Conservation (phyloP, 2,113 vertebrate genomes). For the Aegotheles bennettii region DNA sequence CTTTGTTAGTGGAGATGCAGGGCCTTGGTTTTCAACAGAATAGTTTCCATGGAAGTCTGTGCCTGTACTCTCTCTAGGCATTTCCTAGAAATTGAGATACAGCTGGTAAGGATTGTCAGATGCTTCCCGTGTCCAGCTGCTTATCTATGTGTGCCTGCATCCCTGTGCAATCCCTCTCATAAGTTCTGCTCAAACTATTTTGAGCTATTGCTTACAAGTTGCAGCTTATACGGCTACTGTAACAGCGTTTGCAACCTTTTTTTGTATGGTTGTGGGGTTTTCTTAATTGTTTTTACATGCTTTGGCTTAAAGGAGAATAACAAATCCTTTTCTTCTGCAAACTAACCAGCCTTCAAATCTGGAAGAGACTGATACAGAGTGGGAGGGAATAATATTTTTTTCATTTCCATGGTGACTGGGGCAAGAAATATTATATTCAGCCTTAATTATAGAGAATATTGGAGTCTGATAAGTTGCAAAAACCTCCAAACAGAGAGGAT, state of each 20-base stretch:
- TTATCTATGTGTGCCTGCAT: not conserved
- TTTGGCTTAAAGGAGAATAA: not conserved
- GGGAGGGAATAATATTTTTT: not conserved
- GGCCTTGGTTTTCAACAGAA: not conserved
- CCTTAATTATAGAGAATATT: not conserved
- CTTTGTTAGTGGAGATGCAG: not conserved
- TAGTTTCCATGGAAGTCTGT: not conserved
- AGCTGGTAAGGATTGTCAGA: not conserved
- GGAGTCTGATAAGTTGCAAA: not conserved
- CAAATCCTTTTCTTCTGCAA: not conserved
- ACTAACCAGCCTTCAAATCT: not conserved
- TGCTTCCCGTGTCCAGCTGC: not conserved
- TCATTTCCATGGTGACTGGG: not conserved
- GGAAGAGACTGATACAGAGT: not conserved
- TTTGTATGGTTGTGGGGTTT: not conserved
- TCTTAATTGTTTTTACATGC: not conserved
- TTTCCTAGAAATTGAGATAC: not conserved
- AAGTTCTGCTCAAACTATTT: not conserved
- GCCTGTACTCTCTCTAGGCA: not conserved
- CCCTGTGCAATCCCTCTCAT: not conserved
- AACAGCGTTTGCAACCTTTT: not conserved
- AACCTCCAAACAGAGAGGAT: not conserved
- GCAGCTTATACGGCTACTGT: not conserved
- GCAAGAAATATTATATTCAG: not conserved
- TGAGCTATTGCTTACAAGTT: not conserved